Base-by-base conservation (phyloP, 2,888 invertebrate genomes). In the Cosmia pyralina region DNA sequence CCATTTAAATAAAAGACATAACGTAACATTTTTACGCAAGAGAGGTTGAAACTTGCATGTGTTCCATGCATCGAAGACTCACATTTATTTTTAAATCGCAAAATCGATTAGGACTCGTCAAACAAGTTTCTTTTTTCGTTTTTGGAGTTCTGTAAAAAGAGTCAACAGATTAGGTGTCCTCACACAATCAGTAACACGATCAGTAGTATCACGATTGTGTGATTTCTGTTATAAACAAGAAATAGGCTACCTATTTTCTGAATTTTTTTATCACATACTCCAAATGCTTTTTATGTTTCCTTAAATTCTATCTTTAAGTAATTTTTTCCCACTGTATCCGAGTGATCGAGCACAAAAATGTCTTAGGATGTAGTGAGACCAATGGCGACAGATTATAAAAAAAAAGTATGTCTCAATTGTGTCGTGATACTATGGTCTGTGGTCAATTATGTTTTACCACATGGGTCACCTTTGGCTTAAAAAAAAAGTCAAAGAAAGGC, bases 1-100 rank as follows among this genome's bases (percentile, higher is more conserved):
- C 41, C 8, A 59, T 59, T 46, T 22, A 46, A 63, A 69, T 69
- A 77, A 77, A 78, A 76, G 34, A 34, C 46, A 53, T 76, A 48
- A 65, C 19, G 34, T 53, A 28, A 59, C 50, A 60, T 64, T 48
- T 75, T 75, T 62, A 77, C 41, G 58, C 52, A 73, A 73, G 13
- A 38, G n/a, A 28, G 1, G 8, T 53, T 55, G 10, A 60, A 44
- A 46, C 11, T 48, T 13, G 28, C 22, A 10, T 52, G 15, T 63
- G 72, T 73, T 59, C 22, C 34, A 11, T 59, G 34, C 41, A 38
- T 53, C 62, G 81, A 48, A 8, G 34, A 62, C 10, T 8, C 13
- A n/a, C 15, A 57, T 57, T 66, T 64, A 55, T 64, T 64, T 63
- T 75, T 60, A 46, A 50, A 81, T 17, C 55, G 6, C 15, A 10